Percentiles rank a stretch among this genome's conserved stretches.
These are phyloP conservation scores for Neuroterus valhalla DNA, from an alignment of 1,140 invertebrate species.

Conservation along the genomic window DNA sequence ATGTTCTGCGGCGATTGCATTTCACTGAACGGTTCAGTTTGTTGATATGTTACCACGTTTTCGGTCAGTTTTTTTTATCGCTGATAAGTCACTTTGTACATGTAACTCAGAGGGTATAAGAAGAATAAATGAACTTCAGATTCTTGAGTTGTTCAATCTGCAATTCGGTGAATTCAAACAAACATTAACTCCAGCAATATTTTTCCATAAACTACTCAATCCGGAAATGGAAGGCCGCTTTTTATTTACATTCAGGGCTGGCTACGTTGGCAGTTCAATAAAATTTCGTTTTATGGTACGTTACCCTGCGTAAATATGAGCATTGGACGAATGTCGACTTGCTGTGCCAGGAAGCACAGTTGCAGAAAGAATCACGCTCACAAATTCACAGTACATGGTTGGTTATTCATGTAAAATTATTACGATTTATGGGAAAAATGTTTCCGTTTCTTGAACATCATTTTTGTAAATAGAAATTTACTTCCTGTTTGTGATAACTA, in stretches of 20 bases:
- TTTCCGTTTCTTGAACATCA: neutral
- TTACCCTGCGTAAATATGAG: constrained; percentile 20
- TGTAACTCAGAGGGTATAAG: too few relatives aligned
- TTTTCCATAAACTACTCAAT: neutral
- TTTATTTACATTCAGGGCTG: constrained; percentile 14
- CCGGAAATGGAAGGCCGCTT: constrained; percentile 7
- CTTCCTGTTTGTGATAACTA: too few relatives aligned
- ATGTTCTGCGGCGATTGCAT: too few relatives aligned
- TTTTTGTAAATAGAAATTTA: neutral
- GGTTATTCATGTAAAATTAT: too few relatives aligned
- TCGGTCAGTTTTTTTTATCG: too few relatives aligned
- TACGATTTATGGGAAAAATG: too few relatives aligned
- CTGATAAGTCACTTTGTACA: too few relatives aligned
- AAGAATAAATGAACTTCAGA: neutral
- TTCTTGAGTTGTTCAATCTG: neutral
- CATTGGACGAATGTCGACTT: constrained; percentile 11
- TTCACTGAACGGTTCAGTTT: too few relatives aligned
- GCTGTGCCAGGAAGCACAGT: neutral
- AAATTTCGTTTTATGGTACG: constrained; percentile 24
- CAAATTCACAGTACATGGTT: neutral
- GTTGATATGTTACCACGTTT: too few relatives aligned
- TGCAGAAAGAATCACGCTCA: neutral
- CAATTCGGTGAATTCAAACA: neutral
- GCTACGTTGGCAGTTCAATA: constrained; percentile 27
- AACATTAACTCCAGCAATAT: constrained; percentile 6